Percentiles rank a stretch among this genome's conserved stretches.
Conservation (phyloP, 2,797 vertebrate genomes). For the Acipenser oxyrinchus region DNA sequence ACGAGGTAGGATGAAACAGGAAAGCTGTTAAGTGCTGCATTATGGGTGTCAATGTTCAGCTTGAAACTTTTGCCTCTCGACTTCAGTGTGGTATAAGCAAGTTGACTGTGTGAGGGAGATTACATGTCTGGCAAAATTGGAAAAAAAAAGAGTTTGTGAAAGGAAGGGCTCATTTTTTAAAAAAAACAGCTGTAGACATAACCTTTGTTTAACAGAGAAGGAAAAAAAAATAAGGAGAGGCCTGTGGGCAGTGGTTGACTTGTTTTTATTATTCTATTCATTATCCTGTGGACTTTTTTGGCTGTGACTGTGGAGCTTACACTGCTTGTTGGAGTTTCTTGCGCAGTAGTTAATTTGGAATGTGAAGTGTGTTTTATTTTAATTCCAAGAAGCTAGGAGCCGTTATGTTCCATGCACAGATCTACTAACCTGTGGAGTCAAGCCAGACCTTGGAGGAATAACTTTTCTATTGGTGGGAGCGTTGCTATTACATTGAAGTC, state of each 20-base stretch:
- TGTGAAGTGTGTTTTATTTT: slow-evolving; percentile 21
- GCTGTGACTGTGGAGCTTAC: background rate
- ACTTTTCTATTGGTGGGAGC: slow-evolving; percentile 11
- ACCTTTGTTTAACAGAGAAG: slow-evolving; percentile 24
- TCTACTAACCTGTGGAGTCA: slow-evolving; percentile 20
- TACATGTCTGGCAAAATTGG: slow-evolving; percentile 27
- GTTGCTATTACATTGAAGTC: slow-evolving; percentile 24
- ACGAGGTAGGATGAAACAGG: background rate
- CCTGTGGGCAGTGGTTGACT: slow-evolving; percentile 10
- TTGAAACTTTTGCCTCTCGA: accelerated
- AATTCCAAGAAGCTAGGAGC: slow-evolving; percentile 16
- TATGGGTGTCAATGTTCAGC: background rate
- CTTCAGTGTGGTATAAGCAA: accelerated
- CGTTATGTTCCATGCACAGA: slow-evolving; percentile 20
- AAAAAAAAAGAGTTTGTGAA: slow-evolving; percentile 30
- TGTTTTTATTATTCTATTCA: background rate
- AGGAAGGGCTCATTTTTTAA: slow-evolving; percentile 21
- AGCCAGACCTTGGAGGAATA: slow-evolving; percentile 28
- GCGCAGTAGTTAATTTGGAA: slow-evolving; percentile 14
- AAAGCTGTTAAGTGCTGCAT: background rate
- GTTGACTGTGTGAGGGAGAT: slow-evolving; percentile 23
- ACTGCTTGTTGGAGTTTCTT: background rate
- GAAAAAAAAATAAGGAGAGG: slow-evolving; percentile 1
- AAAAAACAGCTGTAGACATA: slow-evolving; percentile 6
- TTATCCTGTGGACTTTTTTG: background rate